Evolutionary conservation across 2,113 vertebrate species (phyloP).

Genomic region (Hemicordylus capensis): DNA sequence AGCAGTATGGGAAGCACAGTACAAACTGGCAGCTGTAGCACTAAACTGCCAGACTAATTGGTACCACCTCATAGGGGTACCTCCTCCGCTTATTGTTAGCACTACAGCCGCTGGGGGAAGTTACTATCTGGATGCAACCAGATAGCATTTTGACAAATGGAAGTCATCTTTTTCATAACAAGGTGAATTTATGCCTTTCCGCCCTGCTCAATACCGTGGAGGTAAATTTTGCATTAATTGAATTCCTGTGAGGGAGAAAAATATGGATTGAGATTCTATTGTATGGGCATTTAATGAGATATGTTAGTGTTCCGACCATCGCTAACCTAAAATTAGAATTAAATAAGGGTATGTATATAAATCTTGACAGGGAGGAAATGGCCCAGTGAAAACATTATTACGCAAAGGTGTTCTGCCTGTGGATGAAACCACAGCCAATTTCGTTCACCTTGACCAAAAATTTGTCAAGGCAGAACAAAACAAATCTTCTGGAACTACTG

Average conservation of each 20-base stretch:
- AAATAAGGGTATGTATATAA: constrained; percentile 18
- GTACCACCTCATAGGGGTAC: neutral
- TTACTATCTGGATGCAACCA: neutral
- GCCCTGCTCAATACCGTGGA: neutral
- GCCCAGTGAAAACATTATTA: neutral
- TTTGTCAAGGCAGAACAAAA: constrained; percentile 1
- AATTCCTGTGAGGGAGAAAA: neutral
- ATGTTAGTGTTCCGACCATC: constrained; percentile 6
- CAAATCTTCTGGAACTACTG: neutral
- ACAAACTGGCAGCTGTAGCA: neutral
- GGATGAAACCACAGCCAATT: constrained; percentile 16
- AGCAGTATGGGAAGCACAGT: neutral
- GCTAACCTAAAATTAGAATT: constrained; percentile 45
- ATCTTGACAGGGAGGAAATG: constrained; percentile 31
- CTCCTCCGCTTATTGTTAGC: neutral
- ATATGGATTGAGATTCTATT: constrained; percentile 25
- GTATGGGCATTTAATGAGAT: constrained; percentile 13
- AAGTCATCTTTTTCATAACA: constrained; percentile 18
- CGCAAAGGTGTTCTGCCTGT: constrained; percentile 23
- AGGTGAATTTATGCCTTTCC: constrained; percentile 8
- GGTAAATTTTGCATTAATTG: constrained; percentile 17
- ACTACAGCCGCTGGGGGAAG: neutral
- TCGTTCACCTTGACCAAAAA: constrained; percentile 43
- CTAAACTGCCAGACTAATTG: too few relatives aligned
- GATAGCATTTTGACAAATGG: constrained; percentile 28